phyloP scores from a whole-genome alignment of 2,797 vertebrate species.

The Zonotrichia albicollis region DNA sequence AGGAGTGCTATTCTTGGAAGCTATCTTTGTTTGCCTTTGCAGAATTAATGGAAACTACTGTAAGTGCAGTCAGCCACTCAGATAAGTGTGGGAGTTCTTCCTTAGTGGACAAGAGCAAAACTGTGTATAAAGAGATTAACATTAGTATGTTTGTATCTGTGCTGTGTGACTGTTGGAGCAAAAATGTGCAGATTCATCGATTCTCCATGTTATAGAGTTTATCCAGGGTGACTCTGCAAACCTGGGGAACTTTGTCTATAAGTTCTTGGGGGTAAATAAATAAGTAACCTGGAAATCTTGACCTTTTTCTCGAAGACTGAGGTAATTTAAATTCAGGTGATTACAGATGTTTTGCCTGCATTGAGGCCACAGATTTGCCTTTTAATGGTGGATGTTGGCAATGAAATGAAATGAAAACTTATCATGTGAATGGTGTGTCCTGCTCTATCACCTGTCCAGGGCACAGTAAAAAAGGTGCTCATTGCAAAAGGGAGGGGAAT shows the following conservation, averaged over 20 bases:
- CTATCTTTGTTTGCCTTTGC: background rate
- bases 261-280: background rate
- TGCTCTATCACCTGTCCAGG: background rate
- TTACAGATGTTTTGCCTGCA: background rate
- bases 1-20: background rate
- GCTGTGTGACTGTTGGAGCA: background rate
- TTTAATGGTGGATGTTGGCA: background rate
- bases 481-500: background rate
- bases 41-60: background rate
- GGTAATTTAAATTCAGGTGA: background rate
- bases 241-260: background rate
- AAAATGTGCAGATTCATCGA: background rate
- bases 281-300: background rate
- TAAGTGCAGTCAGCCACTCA: background rate
- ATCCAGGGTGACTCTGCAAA: background rate
- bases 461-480: background rate
- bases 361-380: background rate
- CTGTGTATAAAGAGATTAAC: background rate
- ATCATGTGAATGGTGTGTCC: background rate
- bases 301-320: background rate
- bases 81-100: background rate
- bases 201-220: background rate
- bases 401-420: background rate
- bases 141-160: background rate
- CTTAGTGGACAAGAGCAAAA: background rate